Base-by-base conservation (phyloP, 1,140 invertebrate species). In the Stratiolaelaps scimitus region DNA sequence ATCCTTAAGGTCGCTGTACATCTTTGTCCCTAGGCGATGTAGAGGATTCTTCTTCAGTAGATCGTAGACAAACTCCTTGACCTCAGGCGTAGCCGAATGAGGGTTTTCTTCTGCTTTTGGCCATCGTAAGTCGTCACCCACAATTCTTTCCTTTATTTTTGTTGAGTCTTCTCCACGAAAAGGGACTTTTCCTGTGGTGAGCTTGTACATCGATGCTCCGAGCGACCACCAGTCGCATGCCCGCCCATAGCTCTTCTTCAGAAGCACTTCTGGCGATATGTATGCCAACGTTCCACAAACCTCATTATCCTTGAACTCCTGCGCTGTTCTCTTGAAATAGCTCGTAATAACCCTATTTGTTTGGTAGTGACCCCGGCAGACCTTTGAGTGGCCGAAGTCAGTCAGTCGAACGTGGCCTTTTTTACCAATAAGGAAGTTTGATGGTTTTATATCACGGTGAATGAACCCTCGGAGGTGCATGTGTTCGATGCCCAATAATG, bases 1-100 rank as follows among this genome's bases (percentile, higher is more conserved):
- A 26, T 60, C 53, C 2, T 20, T 17, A 15, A 60, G 53, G 26
- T 60, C 53, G 10, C 53, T 60, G 53, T 60, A 60, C 13, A 60
- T 60, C 34, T 60, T 60, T 15, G 15, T 60, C 13, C 53, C 53
- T 26, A 60, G 23, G 6, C 53, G 26, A 15, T 34, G 26, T 26
- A 15, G n/a, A 15, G 53, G 53, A 60, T 60, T 60, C 23, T 60
- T 60, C 23, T 60, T 60, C 15, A 60, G 20, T 19, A 60, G 53
- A 60, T 60, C 53, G 20, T 60, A 60, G 15, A 60, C 53, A 60
- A 20, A 60, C 34, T 60, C 53, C 10, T 60, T 60, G 53, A 60
- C 23, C 13, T 60, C 53, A 19, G 53, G 53, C 53, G 53, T 60
- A 5, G 53, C 53, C 13, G 53, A 60, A 60, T 60, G 53, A 19